Conservation (phyloP, 2,113 vertebrate genomes). For the Nothoprocta pentlandii region DNA sequence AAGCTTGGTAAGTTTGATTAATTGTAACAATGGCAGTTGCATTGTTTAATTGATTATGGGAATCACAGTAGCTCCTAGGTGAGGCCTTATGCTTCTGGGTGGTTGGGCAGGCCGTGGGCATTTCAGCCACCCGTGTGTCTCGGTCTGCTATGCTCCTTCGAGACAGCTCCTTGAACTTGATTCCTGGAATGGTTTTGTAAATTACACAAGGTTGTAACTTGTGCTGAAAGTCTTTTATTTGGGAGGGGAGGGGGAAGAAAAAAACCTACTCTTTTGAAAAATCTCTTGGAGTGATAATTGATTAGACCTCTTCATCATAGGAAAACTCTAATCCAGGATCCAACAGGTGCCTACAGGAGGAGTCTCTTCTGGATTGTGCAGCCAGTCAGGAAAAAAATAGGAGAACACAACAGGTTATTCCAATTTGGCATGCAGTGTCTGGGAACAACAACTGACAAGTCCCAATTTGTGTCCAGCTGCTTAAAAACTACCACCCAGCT, state of each 20-base stretch:
- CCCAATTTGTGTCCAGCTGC: conserved; percentile 71
- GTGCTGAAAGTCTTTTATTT: background rate
- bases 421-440: conserved; percentile 63
- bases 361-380: conserved; percentile 36
- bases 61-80: fast-evolving
- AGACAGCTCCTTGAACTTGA: background rate
- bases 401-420: conserved; percentile 58
- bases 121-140: background rate
- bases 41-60: background rate
- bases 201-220: background rate
- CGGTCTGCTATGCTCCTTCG: background rate
- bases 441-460: conserved; percentile 64
- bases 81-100: background rate
- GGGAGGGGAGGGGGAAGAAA: background rate
- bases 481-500: conserved; percentile 72
- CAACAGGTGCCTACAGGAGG: conserved; percentile 48
- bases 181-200: background rate
- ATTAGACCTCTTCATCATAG: conserved; percentile 34
- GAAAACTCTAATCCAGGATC: conserved; percentile 35
- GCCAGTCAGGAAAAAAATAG: background rate
- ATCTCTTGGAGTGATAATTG: conserved; percentile 2
- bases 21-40: background rate
- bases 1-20: background rate
- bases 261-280: conserved; percentile 47
- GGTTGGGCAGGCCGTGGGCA: fast-evolving